Conservation (phyloP, 2,888 invertebrate genomes). For the Tyria jacobaeae region DNA sequence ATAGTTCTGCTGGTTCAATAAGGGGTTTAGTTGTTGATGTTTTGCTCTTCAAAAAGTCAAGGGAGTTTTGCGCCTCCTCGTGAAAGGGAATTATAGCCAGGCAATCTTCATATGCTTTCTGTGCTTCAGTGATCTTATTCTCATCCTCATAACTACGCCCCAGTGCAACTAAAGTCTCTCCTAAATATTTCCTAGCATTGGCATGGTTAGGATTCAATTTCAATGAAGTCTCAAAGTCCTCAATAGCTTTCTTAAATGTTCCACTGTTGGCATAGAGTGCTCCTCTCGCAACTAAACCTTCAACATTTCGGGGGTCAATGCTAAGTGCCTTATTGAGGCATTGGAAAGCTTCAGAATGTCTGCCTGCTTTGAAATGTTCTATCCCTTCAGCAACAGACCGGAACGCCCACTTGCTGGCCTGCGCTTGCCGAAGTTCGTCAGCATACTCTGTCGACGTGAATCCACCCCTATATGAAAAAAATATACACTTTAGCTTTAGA, state of each 20-base stretch:
- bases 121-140: conserved; percentile 93
- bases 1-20: conserved; percentile 88
- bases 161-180: conserved; percentile 95
- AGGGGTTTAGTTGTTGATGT: conserved; percentile 85
- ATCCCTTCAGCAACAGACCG: conserved; percentile 98
- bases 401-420: conserved; percentile 97
- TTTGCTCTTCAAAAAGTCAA: conserved; percentile 93
- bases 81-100: conserved; percentile 94
- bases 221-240: conserved; percentile 97
- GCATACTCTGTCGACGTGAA: conserved; percentile 94
- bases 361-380: conserved; percentile 96
- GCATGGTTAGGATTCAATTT: conserved; percentile 95
- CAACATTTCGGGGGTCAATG: conserved; percentile 96
- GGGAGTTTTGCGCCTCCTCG: conserved; percentile 94
- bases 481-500: neutral
- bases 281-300: conserved; percentile 96
- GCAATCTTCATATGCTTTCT: conserved; percentile 94
- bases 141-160: conserved; percentile 96
- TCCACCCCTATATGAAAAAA: conserved; percentile 85
- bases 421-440: conserved; percentile 93
- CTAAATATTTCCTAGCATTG: conserved; percentile 97
- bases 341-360: conserved; percentile 97
- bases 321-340: conserved; percentile 96
- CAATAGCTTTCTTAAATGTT: conserved; percentile 96
- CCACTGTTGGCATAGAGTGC: conserved; percentile 97